Base-by-base conservation (phyloP, 2,888 invertebrate species). In the Amiota minor region DNA sequence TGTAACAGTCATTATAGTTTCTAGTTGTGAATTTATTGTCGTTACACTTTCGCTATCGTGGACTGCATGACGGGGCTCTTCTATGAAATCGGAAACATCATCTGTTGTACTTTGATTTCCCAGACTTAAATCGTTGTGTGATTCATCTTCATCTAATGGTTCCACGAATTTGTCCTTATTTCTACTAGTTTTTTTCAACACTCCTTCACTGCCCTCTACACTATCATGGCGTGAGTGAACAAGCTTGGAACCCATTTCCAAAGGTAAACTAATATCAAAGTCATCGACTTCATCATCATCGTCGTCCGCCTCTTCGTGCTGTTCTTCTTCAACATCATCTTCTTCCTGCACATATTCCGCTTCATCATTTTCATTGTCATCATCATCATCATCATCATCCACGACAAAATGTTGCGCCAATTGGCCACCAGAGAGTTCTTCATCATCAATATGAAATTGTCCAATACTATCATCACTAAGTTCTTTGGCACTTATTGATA, bases 31-130 rank as follows among this genome's bases (percentile, higher is more conserved):
- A 20, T 50, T 55, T 35, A 35, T 35, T 35, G 35, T 35, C 49
- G 47, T 77, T 76, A 46, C 76, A 80, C 35, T 77, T 75, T 69
- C 56, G 9, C 71, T 56, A 8, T 9, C 20, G 45, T 70, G 76
- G n/a, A 18, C 59, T n/a, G 23, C 64, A 8, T 67, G 47, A 4
- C 77, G 80, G 14, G 78, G 78, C 49, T 90, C 89, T 49, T 90
- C 90, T 3, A 75, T 79, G 16, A 89, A 78, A 20, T 90, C 90
- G 0, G 90, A 90, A 0, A 89, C 88, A 79, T 90, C 90, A 74
- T 89, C 87, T 2, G 89, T 85, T 23, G 90, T 90, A 74, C 88
- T 88, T 75, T 90, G 88, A 74, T 89, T 89, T 56, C 84, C 86
- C 6, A 86, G 74, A 70, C 88, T 88, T 55, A 20, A 59, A 20